A percentile compares a stretch with the other conserved stretches of the same genome.
These are phyloP conservation scores for Phodopus roborovskii DNA, from an alignment of 2,113 vertebrate genomes.

Conservation along the genomic window DNA sequence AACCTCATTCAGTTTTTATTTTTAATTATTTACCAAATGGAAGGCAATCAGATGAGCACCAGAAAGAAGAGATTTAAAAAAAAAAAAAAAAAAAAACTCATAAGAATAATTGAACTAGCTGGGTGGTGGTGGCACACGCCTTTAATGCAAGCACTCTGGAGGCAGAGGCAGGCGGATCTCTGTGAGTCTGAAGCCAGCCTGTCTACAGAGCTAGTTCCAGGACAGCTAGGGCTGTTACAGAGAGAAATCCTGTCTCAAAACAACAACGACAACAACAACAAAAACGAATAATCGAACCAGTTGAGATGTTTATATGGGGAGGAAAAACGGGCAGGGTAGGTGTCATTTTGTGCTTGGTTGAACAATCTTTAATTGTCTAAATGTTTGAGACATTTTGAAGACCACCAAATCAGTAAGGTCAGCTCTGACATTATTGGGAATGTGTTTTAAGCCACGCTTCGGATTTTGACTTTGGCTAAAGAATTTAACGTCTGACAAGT, in stretches of 20 bases:
- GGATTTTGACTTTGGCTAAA: constrained; percentile 30
- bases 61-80: constrained; percentile 4
- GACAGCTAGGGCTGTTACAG: too few species aligned
- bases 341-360: not conserved
- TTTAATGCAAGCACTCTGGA: too few species aligned
- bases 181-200: too few species aligned
- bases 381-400: not conserved
- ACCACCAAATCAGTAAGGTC: not conserved
- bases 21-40: not conserved
- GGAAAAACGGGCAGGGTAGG: not conserved
- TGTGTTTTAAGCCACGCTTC: constrained; percentile 26
- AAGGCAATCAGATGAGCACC: not conserved
- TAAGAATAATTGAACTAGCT: not conserved
- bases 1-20: not conserved
- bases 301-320: not conserved
- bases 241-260: too few species aligned
- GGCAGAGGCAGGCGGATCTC: too few species aligned
- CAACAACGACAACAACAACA: too few species aligned
- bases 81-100: too few species aligned
- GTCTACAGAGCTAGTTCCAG: too few species aligned
- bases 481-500: constrained; percentile 30
- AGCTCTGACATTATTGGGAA: not conserved
- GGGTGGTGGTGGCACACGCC: too few species aligned
- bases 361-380: not conserved
- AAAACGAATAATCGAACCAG: not conserved